phyloP scores from a whole-genome alignment of 2,113 vertebrate species.

The Lophochroa leadbeateri region DNA sequence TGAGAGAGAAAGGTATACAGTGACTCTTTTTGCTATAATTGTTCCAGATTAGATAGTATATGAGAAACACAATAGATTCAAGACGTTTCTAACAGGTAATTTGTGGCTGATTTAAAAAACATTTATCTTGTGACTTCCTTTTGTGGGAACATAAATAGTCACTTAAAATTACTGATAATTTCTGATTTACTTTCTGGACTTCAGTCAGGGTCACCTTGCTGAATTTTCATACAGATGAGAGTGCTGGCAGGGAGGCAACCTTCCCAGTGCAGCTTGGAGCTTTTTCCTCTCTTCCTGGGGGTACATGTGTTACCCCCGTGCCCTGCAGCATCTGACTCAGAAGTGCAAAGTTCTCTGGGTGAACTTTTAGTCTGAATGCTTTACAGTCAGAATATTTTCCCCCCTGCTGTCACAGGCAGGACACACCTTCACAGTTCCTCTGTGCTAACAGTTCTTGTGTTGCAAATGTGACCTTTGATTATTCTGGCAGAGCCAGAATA shows the following conservation, averaged over 20 bases:
- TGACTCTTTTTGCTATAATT: background rate
- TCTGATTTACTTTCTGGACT: background rate
- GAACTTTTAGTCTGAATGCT: background rate
- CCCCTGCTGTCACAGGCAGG: background rate
- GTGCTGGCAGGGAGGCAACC: background rate
- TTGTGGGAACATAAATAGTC: background rate
- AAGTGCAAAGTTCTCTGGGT: conserved; percentile 8
- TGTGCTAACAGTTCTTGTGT: background rate
- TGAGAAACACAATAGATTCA: background rate
- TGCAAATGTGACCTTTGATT: background rate
- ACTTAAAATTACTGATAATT: background rate
- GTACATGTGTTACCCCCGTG: background rate
- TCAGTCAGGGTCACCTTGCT: background rate
- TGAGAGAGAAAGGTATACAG: background rate
- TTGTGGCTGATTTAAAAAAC: background rate
- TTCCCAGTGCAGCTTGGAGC: background rate
- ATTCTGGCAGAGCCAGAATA: background rate
- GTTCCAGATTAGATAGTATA: background rate
- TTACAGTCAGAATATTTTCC: background rate
- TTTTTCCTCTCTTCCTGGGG: background rate
- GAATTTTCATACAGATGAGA: background rate
- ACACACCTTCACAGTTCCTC: background rate
- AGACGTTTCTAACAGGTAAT: background rate
- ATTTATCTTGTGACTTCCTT: background rate
- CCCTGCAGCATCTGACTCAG: background rate